These are phyloP conservation scores for Nannoperca obscura DNA, from an alignment of 2,797 vertebrate species.

Conservation along the genomic window DNA sequence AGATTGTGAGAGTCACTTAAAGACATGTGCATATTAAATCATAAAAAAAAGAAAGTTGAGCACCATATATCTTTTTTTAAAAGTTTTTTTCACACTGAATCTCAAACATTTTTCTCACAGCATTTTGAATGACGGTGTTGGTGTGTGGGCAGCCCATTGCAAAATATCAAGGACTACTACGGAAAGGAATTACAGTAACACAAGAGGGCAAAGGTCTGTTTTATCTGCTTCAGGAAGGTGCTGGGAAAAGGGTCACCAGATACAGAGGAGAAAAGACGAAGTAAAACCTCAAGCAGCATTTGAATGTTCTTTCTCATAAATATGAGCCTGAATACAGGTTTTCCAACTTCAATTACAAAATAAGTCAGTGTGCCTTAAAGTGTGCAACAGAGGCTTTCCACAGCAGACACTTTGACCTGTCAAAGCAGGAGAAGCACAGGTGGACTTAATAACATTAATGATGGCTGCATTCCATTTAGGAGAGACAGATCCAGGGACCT, in stretches of 20 bases:
- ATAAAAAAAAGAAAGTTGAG: background rate
- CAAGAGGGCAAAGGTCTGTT: conserved; percentile 58
- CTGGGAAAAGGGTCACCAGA: conserved; percentile 25
- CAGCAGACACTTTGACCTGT: too few relatives aligned
- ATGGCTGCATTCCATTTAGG: too few relatives aligned
- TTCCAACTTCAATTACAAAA: background rate
- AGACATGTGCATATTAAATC: background rate
- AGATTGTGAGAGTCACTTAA: background rate
- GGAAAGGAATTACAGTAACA: background rate
- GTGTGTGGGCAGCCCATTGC: too few relatives aligned
- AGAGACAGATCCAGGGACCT: too few relatives aligned
- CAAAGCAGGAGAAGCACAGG: too few relatives aligned
- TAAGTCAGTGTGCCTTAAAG: background rate
- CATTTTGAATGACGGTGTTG: background rate
- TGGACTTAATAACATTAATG: too few relatives aligned
- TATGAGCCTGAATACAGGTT: background rate
- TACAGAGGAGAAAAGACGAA: background rate
- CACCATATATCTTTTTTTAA: background rate
- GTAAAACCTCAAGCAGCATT: background rate
- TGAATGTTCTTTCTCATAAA: background rate
- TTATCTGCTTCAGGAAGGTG: conserved; percentile 35
- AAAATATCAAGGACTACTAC: background rate
- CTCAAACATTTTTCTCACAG: background rate
- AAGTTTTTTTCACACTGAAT: background rate
- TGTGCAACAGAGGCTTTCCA: too few relatives aligned